phyloP scores from a whole-genome alignment of 2,888 invertebrate genomes.

The Linyphia triangularis region DNA sequence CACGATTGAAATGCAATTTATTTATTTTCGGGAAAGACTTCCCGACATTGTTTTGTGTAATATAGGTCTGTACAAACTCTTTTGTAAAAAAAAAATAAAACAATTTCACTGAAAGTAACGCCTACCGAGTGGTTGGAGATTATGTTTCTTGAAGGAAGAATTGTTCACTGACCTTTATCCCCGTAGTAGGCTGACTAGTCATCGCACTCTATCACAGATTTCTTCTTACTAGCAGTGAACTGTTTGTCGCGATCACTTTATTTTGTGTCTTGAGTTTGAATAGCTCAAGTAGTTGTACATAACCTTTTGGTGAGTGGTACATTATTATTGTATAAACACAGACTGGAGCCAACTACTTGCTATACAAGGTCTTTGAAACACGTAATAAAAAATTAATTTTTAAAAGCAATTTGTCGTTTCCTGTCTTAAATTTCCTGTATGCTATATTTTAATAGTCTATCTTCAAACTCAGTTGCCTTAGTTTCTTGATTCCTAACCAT shows the following conservation, averaged over 20 bases:
- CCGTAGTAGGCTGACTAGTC: slow-evolving; percentile 71
- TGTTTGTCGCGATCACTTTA: neutral
- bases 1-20: slow-evolving; percentile 62
- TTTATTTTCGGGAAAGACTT: slow-evolving; percentile 72
- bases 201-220: slow-evolving; percentile 24
- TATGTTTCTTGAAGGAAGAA: slow-evolving; percentile 32
- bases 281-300: slow-evolving; percentile 46
- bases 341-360: slow-evolving; percentile 74
- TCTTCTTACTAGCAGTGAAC: slow-evolving; percentile 8
- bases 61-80: slow-evolving; percentile 73
- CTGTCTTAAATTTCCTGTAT: too few species aligned
- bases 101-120: slow-evolving; percentile 48
- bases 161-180: slow-evolving; percentile 61
- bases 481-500: too few species aligned
- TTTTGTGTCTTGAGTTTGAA: slow-evolving; percentile 1
- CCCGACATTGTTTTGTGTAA: slow-evolving; percentile 69
- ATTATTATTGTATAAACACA: slow-evolving; percentile 59
- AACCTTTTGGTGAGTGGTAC: slow-evolving; percentile 44
- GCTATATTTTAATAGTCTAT: too few species aligned
- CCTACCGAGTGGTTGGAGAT: slow-evolving; percentile 5
- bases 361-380: slow-evolving; percentile 67
- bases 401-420: slow-evolving; percentile 29
- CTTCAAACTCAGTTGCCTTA: too few species aligned
- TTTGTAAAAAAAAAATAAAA: slow-evolving; percentile 71
- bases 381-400: slow-evolving; percentile 74